phyloP scores from a whole-genome alignment of 2,797 vertebrate genomes.

The Periparus ater region DNA sequence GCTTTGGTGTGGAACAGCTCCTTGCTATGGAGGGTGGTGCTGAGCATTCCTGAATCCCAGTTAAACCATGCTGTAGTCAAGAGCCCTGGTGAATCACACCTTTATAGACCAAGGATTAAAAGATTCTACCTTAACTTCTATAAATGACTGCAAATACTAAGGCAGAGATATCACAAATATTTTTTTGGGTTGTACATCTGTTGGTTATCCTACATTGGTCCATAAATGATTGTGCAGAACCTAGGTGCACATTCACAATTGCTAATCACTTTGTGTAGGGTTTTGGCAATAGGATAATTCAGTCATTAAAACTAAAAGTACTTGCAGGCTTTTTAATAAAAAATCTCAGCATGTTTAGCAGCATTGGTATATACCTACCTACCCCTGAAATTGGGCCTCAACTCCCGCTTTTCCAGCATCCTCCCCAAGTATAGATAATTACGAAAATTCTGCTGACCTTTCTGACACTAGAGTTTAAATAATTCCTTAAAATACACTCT shows the following conservation, averaged over 20 bases:
- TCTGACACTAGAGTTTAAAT: background rate
- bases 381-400: background rate
- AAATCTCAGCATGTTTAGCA: background rate
- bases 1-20: background rate
- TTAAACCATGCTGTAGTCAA: background rate
- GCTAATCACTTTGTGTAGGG: background rate
- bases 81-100: background rate
- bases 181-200: background rate
- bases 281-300: background rate
- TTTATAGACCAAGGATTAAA: background rate
- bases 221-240: background rate
- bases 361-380: background rate
- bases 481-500: background rate
- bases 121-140: background rate
- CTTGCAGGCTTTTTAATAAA: background rate
- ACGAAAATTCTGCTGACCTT: background rate
- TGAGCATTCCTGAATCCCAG: background rate
- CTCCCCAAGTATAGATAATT: background rate
- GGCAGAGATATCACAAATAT: background rate
- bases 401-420: background rate
- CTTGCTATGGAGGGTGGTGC: background rate
- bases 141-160: background rate
- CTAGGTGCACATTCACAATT: background rate
- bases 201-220: accelerated
- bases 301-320: background rate